Evolutionary conservation across 2,113 vertebrate genomes (phyloP).

Genomic region (Cyprinodon brontotheroides): DNA sequence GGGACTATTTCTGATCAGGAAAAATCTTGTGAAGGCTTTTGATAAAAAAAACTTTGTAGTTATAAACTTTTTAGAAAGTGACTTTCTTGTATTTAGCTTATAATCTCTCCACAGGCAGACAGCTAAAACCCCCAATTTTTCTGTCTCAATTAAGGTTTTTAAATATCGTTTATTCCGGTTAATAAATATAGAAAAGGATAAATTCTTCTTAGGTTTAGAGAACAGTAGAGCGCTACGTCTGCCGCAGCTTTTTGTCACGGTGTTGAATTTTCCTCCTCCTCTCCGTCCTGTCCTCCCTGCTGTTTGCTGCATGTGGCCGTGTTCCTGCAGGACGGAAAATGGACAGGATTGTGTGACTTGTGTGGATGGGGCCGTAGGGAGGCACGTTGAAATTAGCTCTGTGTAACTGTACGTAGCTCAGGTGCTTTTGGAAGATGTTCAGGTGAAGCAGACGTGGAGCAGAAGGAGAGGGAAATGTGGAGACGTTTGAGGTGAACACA

Average conservation of each 20-base stretch:
- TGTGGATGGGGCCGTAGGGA: not conserved
- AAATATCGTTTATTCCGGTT: not conserved
- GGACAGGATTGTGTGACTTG: conserved; percentile 65
- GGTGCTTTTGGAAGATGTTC: conserved; percentile 6
- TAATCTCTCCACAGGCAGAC: not conserved
- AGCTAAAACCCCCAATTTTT: not conserved
- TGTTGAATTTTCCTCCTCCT: not conserved
- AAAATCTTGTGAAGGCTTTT: not conserved
- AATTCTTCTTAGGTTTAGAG: not conserved
- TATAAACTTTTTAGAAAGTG: not conserved
- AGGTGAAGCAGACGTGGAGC: not conserved
- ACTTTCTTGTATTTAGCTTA: not conserved
- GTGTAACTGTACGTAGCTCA: not conserved
- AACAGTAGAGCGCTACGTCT: not conserved
- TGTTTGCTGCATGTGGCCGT: conserved; percentile 10
- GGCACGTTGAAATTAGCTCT: not conserved
- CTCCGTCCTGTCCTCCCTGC: not conserved
- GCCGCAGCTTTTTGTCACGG: not conserved
- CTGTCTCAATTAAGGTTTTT: not conserved
- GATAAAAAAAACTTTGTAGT: not conserved
- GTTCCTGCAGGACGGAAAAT: conserved; percentile 73
- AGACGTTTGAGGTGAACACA: not conserved
- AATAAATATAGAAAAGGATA: not conserved
- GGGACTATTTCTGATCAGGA: not conserved
- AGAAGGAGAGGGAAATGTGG: not conserved